These are phyloP conservation scores for Chamaetylas fuelleborni DNA, from an alignment of 2,113 vertebrate species.

Conservation along the genomic window DNA sequence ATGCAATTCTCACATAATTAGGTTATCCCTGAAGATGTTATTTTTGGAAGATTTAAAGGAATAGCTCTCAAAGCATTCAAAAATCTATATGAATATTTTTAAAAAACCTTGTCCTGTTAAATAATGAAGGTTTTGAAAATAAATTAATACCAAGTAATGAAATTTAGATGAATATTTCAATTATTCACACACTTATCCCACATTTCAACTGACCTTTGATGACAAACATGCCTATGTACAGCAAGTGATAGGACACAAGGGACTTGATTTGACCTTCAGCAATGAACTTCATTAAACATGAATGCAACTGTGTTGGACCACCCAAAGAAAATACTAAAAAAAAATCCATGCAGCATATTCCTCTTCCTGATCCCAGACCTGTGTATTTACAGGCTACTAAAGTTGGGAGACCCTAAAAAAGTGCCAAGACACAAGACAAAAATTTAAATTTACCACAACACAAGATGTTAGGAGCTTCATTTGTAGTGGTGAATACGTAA, in stretches of 20 bases:
- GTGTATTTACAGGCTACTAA: not conserved
- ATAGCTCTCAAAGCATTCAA: not conserved
- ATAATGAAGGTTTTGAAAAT: not conserved
- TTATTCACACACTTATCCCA: not conserved
- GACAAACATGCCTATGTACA: not conserved
- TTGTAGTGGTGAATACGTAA: not conserved
- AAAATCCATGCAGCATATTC: not conserved
- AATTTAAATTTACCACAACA: not conserved
- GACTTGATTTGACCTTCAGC: not conserved
- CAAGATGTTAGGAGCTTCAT: not conserved
- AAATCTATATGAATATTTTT: not conserved
- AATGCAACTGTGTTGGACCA: not conserved
- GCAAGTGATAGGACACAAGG: not conserved
- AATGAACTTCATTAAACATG: not conserved
- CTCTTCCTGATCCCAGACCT: not conserved
- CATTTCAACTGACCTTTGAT: not conserved
- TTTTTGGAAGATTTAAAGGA: conserved; percentile 1
- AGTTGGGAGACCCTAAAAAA: not conserved
- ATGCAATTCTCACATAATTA: not conserved
- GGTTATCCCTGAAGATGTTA: not conserved
- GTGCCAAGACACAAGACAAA: not conserved
- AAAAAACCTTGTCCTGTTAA: not conserved
- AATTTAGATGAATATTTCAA: not conserved
- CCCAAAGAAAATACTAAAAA: not conserved
- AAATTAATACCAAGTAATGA: not conserved